Evolutionary conservation across 2,113 vertebrate species (phyloP).

Genomic region (Oophaga pumilio): DNA sequence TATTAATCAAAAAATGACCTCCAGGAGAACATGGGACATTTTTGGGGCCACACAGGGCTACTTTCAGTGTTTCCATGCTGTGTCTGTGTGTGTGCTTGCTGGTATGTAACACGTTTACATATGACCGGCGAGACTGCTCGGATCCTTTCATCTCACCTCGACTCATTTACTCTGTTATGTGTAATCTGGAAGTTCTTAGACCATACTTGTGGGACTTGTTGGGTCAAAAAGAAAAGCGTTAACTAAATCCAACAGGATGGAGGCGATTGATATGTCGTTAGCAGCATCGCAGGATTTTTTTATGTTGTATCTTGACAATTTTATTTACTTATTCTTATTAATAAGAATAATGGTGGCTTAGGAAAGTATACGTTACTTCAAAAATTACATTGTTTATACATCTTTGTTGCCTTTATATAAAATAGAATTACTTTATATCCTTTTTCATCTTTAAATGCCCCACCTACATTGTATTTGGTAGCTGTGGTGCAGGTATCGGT

Average conservation of each 20-base stretch:
- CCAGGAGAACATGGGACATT: neutral
- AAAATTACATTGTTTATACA: too few species aligned
- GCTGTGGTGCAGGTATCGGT: too few species aligned
- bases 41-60: conserved; percentile 21
- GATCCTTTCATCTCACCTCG: neutral
- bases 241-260: neutral
- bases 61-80: conserved; percentile 35
- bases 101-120: conserved; percentile 28
- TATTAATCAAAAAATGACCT: conserved; percentile 2
- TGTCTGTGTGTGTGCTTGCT: neutral
- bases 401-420: too few species aligned
- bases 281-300: neutral
- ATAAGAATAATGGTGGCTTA: too few species aligned
- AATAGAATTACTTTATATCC: too few species aligned
- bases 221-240: conserved; percentile 1
- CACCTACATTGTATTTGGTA: too few species aligned
- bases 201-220: neutral
- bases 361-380: too few species aligned
- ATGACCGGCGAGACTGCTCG: conserved; percentile 9
- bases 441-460: too few species aligned
- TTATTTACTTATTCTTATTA: neutral
- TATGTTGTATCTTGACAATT: neutral
- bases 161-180: conserved; percentile 28
- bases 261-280: neutral
- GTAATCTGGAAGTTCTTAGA: conserved; percentile 35